These are phyloP conservation scores for Pogonocichla stellata DNA, from an alignment of 2,113 vertebrate species.

Conservation along the genomic window DNA sequence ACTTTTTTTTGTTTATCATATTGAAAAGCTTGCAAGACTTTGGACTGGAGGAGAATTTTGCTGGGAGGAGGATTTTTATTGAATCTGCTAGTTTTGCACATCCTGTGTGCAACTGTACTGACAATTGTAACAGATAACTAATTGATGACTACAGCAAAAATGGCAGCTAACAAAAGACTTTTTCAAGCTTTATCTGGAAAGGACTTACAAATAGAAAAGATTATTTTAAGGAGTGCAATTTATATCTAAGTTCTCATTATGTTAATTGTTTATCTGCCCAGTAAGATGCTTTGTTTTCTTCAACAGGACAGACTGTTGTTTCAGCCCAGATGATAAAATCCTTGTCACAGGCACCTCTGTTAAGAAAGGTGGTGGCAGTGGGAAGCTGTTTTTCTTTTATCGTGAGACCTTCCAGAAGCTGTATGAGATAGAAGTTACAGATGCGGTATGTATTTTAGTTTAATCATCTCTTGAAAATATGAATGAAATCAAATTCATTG, in stretches of 20 bases:
- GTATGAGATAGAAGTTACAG: conserved; percentile 92
- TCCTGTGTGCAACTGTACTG: background rate
- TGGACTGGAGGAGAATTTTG: background rate
- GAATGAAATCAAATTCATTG: background rate
- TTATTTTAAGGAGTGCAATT: background rate
- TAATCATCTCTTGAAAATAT: background rate
- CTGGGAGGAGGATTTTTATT: background rate
- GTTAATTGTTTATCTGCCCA: background rate
- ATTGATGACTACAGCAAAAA: background rate
- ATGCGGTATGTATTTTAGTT: conserved; percentile 81
- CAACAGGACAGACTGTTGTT: conserved; percentile 94
- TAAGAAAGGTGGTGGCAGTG: conserved; percentile 87
- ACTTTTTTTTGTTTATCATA: background rate
- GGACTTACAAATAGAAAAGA: background rate
- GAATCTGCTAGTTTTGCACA: background rate
- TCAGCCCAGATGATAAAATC: conserved; percentile 95
- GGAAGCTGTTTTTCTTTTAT: conserved; percentile 91
- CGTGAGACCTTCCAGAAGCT: conserved; percentile 84
- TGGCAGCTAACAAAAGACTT: background rate
- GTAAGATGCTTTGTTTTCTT: background rate
- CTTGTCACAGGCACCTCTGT: conserved; percentile 92
- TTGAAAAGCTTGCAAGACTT: background rate
- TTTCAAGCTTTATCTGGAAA: background rate
- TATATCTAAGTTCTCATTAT: accelerated
- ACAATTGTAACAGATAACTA: background rate